phyloP scores from a whole-genome alignment of 2,888 invertebrate species.

The Cotesia congregata region DNA sequence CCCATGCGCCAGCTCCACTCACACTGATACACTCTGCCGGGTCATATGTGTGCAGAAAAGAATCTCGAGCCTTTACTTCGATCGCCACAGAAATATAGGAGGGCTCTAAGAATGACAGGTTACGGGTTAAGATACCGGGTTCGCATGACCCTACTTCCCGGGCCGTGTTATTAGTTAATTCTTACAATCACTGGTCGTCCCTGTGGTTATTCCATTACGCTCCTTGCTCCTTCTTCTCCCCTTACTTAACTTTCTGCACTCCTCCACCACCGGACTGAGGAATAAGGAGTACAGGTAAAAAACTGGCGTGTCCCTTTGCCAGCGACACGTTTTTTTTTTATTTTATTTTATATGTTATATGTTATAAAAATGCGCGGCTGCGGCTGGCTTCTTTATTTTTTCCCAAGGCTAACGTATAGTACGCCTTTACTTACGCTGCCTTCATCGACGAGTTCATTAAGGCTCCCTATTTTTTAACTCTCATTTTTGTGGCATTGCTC shows the following conservation, averaged over 20 bases:
- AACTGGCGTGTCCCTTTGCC: neutral
- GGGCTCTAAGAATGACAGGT: constrained; percentile 67
- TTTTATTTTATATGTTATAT: neutral
- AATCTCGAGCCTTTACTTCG: constrained; percentile 9
- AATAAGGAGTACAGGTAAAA: too few relatives aligned
- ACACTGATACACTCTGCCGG: neutral
- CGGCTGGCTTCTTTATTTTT: constrained; percentile 21
- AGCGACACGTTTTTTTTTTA: constrained; percentile 24
- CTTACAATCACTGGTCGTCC: constrained; percentile 70
- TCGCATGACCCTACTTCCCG: constrained; percentile 67
- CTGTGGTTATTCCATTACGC: constrained; percentile 69
- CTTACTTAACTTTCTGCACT: neutral
- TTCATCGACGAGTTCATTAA: constrained; percentile 17
- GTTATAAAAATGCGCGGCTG: neutral
- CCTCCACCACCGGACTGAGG: too few relatives aligned
- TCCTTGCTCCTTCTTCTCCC: constrained; percentile 31
- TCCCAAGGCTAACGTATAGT: constrained; percentile 20
- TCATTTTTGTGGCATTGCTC: neutral
- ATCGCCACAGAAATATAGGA: constrained; percentile 40
- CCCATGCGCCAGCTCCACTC: neutral
- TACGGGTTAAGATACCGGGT: constrained; percentile 61
- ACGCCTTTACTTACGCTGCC: neutral
- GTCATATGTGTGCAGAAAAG: neutral
- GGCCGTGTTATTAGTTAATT: constrained; percentile 69
- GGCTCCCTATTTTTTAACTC: neutral